Evolutionary conservation across 2,113 vertebrate species (phyloP).

Genomic region (Cyphomyrus discorhynchus): DNA sequence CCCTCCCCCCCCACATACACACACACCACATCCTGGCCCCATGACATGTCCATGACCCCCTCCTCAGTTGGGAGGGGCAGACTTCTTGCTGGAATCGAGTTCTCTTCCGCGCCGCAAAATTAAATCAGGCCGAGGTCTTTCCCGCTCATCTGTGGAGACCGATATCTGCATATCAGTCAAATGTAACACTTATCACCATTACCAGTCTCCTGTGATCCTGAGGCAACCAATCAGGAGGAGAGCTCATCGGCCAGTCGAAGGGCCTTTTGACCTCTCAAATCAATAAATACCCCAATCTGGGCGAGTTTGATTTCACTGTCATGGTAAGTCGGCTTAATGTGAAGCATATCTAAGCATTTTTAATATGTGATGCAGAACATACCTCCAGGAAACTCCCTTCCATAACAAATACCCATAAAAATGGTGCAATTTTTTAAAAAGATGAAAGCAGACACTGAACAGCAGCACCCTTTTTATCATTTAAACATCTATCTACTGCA

Average conservation of each 20-base stretch:
- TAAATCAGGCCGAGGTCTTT: conserved; percentile 21
- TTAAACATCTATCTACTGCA: neutral
- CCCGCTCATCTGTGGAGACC: conserved; percentile 15
- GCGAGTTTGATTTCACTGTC: neutral
- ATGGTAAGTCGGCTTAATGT: neutral
- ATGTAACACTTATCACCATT: conserved; percentile 30
- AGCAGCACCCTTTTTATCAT: neutral
- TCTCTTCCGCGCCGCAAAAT: neutral
- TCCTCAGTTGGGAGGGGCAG: neutral
- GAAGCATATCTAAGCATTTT: neutral
- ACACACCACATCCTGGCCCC: neutral
- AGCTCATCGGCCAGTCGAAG: neutral
- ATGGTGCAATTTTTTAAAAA: neutral
- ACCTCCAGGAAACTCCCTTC: neutral
- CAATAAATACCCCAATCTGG: neutral
- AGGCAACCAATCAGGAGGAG: neutral
- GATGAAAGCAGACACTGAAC: neutral
- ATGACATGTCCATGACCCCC: conserved; percentile 37
- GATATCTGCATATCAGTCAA: conserved; percentile 25
- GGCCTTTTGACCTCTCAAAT: neutral
- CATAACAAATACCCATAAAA: neutral
- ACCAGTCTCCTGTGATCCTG: conserved; percentile 9
- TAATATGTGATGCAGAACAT: too few relatives aligned
- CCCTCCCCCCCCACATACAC: too few relatives aligned
- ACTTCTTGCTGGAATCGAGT: neutral